phyloP scores from a whole-genome alignment of 2,888 invertebrate genomes.

The Idaea dimidiata region DNA sequence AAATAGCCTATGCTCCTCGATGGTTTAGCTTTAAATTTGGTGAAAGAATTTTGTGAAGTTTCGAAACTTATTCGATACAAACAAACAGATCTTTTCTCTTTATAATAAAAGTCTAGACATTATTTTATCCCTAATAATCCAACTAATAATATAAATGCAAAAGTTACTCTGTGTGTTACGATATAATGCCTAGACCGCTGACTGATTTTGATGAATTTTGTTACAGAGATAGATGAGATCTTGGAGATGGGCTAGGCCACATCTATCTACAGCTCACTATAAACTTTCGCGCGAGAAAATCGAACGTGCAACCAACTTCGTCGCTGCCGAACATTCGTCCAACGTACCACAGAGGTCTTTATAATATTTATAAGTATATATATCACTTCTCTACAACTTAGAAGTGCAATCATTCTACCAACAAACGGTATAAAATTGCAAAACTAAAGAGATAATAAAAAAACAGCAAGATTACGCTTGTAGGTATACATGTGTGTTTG shows the following conservation, averaged over 20 bases:
- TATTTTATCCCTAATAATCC: too few relatives aligned
- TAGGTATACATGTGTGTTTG: slow-evolving; percentile 32
- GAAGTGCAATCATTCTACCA: background rate
- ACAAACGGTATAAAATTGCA: slow-evolving; percentile 3
- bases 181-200: slow-evolving; percentile 11
- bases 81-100: too few relatives aligned
- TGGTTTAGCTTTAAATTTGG: too few relatives aligned
- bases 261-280: too few relatives aligned
- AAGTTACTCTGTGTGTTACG: slow-evolving; percentile 20
- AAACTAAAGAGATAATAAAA: slow-evolving; percentile 13
- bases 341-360: too few relatives aligned
- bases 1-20: too few relatives aligned
- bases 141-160: background rate
- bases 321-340: too few relatives aligned
- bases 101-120: too few relatives aligned
- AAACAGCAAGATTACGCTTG: slow-evolving; percentile 17
- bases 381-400: background rate
- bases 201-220: background rate
- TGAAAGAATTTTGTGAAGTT: too few relatives aligned
- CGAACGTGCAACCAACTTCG: too few relatives aligned
- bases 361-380: background rate
- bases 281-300: too few relatives aligned
- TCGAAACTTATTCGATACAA: too few relatives aligned
- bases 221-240: background rate
- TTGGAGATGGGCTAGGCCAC: background rate